Percentiles rank a stretch among this genome's conserved stretches.
These are phyloP conservation scores for Neria commutata DNA, from an alignment of 2,888 invertebrate species.

Conservation along the genomic window DNA sequence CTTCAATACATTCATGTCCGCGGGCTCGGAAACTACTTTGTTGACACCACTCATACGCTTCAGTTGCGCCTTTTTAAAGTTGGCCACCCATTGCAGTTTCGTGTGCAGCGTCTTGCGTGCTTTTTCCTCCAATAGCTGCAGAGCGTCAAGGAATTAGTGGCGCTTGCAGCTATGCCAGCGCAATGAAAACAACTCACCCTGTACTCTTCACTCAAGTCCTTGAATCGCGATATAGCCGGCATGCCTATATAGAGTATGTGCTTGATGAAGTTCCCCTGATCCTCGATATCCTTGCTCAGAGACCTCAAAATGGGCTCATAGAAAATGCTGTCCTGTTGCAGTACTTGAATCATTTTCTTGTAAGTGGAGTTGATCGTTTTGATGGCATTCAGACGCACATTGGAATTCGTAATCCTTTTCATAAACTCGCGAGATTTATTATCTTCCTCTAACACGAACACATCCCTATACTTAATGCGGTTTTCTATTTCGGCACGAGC, in stretches of 20 bases:
- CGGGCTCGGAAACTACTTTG: too few relatives aligned
- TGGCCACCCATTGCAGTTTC: constrained; percentile 45
- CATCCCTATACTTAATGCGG: constrained; percentile 55
- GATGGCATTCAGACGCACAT: constrained; percentile 55
- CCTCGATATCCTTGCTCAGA: constrained; percentile 54
- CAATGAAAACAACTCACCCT: constrained; percentile 39
- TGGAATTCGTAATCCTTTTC: constrained; percentile 56
- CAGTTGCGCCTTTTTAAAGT: constrained; percentile 37
- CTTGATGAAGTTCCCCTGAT: constrained; percentile 55
- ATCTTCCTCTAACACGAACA: constrained; percentile 53
- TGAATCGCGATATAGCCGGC: constrained; percentile 53
- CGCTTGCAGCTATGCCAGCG: not conserved
- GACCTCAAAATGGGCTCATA: constrained; percentile 59
- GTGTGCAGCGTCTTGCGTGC: constrained; percentile 45
- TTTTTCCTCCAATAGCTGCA: constrained; percentile 45
- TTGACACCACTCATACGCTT: not conserved
- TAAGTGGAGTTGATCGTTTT: constrained; percentile 56
- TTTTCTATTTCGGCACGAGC: constrained; percentile 50
- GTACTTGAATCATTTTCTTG: constrained; percentile 52
- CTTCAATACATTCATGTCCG: too few relatives aligned
- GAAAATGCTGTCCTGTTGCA: constrained; percentile 55
- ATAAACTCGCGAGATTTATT: constrained; percentile 44
- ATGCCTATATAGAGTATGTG: constrained; percentile 56
- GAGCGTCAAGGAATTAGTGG: constrained; percentile 4
- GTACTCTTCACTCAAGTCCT: constrained; percentile 47